These are phyloP conservation scores for Pristionchus maxplancki DNA, from an alignment of 2,888 invertebrate genomes.

Conservation along the genomic window DNA sequence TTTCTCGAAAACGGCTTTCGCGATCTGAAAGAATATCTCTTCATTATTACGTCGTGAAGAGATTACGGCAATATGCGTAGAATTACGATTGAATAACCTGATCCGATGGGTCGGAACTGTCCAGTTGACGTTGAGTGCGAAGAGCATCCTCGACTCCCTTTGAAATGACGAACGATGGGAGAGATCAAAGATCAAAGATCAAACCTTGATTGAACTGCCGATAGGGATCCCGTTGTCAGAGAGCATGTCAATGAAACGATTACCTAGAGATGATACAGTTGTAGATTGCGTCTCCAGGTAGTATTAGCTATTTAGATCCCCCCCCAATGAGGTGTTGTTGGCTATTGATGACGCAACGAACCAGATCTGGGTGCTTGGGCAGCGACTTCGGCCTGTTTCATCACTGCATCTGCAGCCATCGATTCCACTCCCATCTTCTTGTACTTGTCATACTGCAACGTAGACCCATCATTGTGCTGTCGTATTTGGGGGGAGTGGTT, in stretches of 20 bases:
- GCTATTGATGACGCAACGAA: neutral
- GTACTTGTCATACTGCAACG: slow-evolving; percentile 68
- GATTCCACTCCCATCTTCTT: slow-evolving; percentile 69
- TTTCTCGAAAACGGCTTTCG: slow-evolving; percentile 72
- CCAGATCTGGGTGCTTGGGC: slow-evolving; percentile 43
- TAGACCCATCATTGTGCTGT: neutral
- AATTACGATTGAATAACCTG: slow-evolving; percentile 58
- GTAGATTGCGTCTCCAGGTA: too few species aligned
- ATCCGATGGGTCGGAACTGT: slow-evolving; percentile 69
- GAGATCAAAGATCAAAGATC: slow-evolving; percentile 22
- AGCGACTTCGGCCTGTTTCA: slow-evolving; percentile 70
- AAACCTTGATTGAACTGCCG: slow-evolving; percentile 58
- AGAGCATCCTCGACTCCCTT: slow-evolving; percentile 71
- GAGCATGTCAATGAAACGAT: slow-evolving; percentile 72
- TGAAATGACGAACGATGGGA: too few species aligned
- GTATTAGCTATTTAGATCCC: too few species aligned
- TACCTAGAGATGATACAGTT: slow-evolving; percentile 53
- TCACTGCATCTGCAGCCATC: slow-evolving; percentile 71
- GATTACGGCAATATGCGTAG: too few species aligned
- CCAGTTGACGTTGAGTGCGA: slow-evolving; percentile 69
- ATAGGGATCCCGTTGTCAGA: slow-evolving; percentile 74
- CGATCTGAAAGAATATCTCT: slow-evolving; percentile 63
- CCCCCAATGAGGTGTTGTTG: neutral
- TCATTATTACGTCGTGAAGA: too few species aligned
- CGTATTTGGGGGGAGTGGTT: neutral